A percentile compares a stretch with the other conserved stretches of the same genome.
Conservation (phyloP, 2,888 invertebrate genomes). For the Tribolium freemani region DNA sequence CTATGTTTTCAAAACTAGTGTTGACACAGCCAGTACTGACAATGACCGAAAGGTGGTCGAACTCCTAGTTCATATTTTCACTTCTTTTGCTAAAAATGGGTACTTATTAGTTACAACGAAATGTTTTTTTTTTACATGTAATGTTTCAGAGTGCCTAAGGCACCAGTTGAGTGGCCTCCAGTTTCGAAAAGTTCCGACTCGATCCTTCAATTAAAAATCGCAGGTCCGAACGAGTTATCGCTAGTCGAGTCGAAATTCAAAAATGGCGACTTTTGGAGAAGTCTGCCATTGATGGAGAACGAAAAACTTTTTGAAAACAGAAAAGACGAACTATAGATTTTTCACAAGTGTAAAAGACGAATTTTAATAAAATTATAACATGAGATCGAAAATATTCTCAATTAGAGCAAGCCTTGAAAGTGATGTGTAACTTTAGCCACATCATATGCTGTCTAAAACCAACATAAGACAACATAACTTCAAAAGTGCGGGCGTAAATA, state of each 20-base stretch:
- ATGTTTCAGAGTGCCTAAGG: slow-evolving; percentile 40
- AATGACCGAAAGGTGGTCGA: slow-evolving; percentile 70
- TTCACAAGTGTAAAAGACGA: too few relatives aligned
- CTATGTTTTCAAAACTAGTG: slow-evolving; percentile 67
- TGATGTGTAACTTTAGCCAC: too few relatives aligned
- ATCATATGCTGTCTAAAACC: too few relatives aligned
- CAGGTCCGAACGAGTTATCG: neutral
- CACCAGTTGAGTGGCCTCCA: slow-evolving; percentile 65
- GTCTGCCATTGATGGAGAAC: slow-evolving; percentile 14
- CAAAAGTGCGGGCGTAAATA: too few relatives aligned
- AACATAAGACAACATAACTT: too few relatives aligned
- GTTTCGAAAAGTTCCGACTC: neutral
- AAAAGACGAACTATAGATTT: slow-evolving; percentile 7
- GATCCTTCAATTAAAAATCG: slow-evolving; percentile 2
- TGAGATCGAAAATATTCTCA: too few relatives aligned
- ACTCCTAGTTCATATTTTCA: slow-evolving; percentile 69
- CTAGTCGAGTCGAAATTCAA: neutral
- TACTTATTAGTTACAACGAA: slow-evolving; percentile 58
- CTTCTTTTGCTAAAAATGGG: slow-evolving; percentile 72
- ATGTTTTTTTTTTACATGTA: neutral
- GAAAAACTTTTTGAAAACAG: slow-evolving; percentile 9
- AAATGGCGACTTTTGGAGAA: slow-evolving; percentile 14
- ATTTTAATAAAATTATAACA: too few relatives aligned
- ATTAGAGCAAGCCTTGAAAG: too few relatives aligned
- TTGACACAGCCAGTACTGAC: slow-evolving; percentile 62